Conservation (phyloP, 2,888 invertebrate genomes). For the Cheilosia grossa region DNA sequence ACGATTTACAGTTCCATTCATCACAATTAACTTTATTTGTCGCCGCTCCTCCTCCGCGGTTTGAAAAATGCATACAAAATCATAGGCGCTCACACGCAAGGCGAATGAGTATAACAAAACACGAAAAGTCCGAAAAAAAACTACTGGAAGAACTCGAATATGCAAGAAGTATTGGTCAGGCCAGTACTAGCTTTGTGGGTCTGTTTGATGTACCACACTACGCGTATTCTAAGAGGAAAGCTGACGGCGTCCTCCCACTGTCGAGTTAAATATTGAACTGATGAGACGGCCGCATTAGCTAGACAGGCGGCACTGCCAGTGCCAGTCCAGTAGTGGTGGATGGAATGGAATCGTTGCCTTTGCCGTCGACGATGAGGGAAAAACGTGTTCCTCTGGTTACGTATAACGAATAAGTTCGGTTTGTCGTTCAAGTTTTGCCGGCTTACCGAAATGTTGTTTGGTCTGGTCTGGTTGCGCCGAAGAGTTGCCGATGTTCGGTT, state of each 20-base stretch:
- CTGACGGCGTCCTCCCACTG: constrained; percentile 70
- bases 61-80: background rate
- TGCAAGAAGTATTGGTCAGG: background rate
- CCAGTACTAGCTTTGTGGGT: constrained; percentile 26
- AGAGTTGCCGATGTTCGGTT: constrained; percentile 52
- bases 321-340: constrained; percentile 25
- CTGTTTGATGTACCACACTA: constrained; percentile 41
- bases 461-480: constrained; percentile 63
- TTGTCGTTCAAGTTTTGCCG: constrained; percentile 73
- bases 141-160: background rate
- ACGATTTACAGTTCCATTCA: constrained; percentile 29
- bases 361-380: constrained; percentile 30
- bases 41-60: background rate
- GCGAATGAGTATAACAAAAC: constrained; percentile 1
- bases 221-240: constrained; percentile 50
- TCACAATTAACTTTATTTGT: constrained; percentile 21
- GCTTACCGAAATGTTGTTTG: constrained; percentile 73
- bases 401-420: constrained; percentile 48
- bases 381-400: constrained; percentile 74
- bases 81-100: background rate
- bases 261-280: constrained; percentile 69
- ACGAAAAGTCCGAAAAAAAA: constrained; percentile 19
- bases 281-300: constrained; percentile 56
- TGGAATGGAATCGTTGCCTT: constrained; percentile 22
- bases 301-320: constrained; percentile 16